phyloP scores from a whole-genome alignment of 2,888 invertebrate genomes.

The Chrysina gloriosa region DNA sequence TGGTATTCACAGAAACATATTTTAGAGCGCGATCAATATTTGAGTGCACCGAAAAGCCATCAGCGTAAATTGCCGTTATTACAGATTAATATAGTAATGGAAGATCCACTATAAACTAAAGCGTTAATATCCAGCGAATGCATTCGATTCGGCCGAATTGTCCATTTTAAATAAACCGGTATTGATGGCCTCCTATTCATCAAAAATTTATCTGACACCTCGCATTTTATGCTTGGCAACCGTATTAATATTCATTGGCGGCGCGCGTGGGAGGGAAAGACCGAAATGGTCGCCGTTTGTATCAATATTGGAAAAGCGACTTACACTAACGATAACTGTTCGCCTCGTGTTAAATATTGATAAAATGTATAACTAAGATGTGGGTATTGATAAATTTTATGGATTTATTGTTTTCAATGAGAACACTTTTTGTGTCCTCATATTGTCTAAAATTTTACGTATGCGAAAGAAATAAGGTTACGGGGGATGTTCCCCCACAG shows the following conservation, averaged over 20 bases:
- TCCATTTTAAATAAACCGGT: constrained; percentile 7
- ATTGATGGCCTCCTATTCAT: constrained; percentile 8
- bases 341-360: too few species aligned
- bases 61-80: constrained; percentile 7
- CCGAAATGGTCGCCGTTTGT: neutral
- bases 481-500: too few species aligned
- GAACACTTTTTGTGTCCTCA: too few species aligned
- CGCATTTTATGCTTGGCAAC: neutral
- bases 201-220: constrained; percentile 11
- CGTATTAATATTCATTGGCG: neutral
- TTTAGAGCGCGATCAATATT: constrained; percentile 13
- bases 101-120: neutral
- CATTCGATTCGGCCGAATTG: neutral
- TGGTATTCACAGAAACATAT: constrained; percentile 2
- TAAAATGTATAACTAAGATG: too few species aligned
- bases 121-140: neutral
- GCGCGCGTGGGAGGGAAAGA: neutral
- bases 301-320: neutral
- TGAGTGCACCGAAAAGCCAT: constrained; percentile 10
- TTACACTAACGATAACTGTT: neutral
- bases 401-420: too few species aligned
- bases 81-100: constrained; percentile 8
- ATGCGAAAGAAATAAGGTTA: too few species aligned
- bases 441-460: too few species aligned
- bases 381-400: too few species aligned